phyloP scores from a whole-genome alignment of 2,113 vertebrate species.

The Cranoglanis bouderius region DNA sequence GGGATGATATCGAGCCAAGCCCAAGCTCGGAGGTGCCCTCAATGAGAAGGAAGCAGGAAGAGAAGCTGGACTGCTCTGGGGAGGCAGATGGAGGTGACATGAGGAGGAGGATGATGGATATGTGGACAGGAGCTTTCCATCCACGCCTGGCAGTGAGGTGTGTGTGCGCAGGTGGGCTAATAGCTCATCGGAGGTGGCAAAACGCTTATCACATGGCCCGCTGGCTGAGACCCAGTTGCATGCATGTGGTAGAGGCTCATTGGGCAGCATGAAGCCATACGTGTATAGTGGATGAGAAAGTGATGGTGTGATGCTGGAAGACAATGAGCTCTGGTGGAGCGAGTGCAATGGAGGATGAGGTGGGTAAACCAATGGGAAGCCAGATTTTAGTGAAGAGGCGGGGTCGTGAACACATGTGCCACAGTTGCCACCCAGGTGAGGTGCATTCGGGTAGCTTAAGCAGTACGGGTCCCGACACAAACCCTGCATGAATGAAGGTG shows the following conservation, averaged over 20 bases:
- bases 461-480: slow-evolving; percentile 96
- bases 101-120: slow-evolving; percentile 77
- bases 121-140: slow-evolving; percentile 86
- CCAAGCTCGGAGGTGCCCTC: slow-evolving; percentile 88
- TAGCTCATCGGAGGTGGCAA: slow-evolving; percentile 91
- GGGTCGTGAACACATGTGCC: slow-evolving; percentile 90
- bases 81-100: slow-evolving; percentile 90
- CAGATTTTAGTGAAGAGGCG: slow-evolving; percentile 81
- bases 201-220: slow-evolving; percentile 95
- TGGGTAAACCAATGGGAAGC: slow-evolving; percentile 90
- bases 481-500: slow-evolving; percentile 94
- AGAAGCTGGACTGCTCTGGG: slow-evolving; percentile 79
- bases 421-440: slow-evolving; percentile 88
- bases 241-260: slow-evolving; percentile 89
- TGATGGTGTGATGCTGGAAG: slow-evolving; percentile 81
- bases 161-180: slow-evolving; percentile 93
- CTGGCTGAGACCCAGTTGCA: slow-evolving; percentile 97
- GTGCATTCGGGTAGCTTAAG: slow-evolving; percentile 87
- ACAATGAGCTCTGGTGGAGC: slow-evolving; percentile 81
- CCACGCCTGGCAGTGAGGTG: slow-evolving; percentile 84
- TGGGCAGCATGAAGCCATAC: slow-evolving; percentile 96
- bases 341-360: slow-evolving; percentile 88
- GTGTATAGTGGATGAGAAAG: slow-evolving; percentile 92
- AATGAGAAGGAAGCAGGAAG: slow-evolving; percentile 86
- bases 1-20: slow-evolving; percentile 92